These are phyloP conservation scores for Rhipidura dahli DNA, from an alignment of 2,113 vertebrate genomes.

Conservation along the genomic window DNA sequence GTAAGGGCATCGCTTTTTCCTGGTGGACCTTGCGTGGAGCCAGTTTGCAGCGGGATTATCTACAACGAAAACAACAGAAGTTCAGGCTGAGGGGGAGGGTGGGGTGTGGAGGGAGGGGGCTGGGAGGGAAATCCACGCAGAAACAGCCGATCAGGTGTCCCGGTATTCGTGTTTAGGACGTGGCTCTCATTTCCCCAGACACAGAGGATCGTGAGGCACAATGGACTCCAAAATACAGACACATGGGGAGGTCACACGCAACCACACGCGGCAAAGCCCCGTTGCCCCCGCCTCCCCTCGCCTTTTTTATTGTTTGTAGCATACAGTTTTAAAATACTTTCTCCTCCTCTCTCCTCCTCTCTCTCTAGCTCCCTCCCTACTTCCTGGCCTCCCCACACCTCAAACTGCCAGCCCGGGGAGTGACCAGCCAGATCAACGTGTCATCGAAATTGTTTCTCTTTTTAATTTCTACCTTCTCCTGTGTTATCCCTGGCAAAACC, in stretches of 20 bases:
- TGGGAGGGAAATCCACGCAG: not conserved
- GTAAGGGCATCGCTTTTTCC: conserved; percentile 98
- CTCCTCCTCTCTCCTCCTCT: not conserved
- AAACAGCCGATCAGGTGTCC: not conserved
- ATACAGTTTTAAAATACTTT: conserved; percentile 8
- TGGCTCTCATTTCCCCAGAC: not conserved
- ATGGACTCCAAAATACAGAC: conserved; percentile 35
- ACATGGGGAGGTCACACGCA: conserved; percentile 38
- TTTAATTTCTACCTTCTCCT: conserved; percentile 7
- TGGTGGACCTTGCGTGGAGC: conserved; percentile 96
- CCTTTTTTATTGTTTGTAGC: not conserved
- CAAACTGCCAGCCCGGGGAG: not conserved
- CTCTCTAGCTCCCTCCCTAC: not conserved
- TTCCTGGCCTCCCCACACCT: not conserved
- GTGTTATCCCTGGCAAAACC: conserved; percentile 22
- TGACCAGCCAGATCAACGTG: not conserved
- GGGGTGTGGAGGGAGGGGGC: not conserved
- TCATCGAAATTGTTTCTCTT: not conserved
- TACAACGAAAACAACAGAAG: conserved; percentile 67
- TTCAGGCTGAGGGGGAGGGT: not conserved
- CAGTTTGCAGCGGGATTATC: conserved; percentile 96
- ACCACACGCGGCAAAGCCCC: not conserved
- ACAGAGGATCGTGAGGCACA: conserved; percentile 5
- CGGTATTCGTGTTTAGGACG: not conserved
- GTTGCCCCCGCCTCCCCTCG: not conserved